A percentile compares a stretch with the other conserved stretches of the same genome.
Evolutionary conservation across 2,797 vertebrate species (phyloP).

Genomic region (Tangara arthus): DNA sequence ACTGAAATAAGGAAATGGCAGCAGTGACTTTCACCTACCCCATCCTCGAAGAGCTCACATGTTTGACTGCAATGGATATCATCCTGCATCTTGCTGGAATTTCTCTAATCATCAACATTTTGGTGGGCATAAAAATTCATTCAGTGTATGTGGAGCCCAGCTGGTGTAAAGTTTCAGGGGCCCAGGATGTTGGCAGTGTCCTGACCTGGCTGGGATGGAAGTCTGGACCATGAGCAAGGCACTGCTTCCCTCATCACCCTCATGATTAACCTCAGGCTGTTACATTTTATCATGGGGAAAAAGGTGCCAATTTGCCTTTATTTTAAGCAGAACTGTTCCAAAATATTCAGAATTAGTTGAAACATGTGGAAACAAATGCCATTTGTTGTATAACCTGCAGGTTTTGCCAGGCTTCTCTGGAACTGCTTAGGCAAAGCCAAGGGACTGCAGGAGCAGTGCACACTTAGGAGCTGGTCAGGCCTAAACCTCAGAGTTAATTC

Average conservation of each 20-base stretch:
- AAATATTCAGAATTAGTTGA: not conserved
- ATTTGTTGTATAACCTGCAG: not conserved
- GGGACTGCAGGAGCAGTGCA: not conserved
- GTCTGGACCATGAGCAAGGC: not conserved
- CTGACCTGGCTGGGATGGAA: not conserved
- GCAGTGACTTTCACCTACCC: not conserved
- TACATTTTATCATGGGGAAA: not conserved
- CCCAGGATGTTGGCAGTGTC: not conserved
- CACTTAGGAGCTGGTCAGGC: not conserved
- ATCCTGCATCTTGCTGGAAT: not conserved
- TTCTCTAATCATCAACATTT: not conserved
- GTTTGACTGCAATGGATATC: not conserved
- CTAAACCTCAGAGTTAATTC: not conserved
- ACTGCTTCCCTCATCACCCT: not conserved
- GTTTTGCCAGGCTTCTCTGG: not conserved
- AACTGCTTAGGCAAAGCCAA: not conserved
- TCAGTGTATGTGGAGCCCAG: not conserved
- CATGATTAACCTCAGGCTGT: not conserved
- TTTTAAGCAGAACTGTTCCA: not conserved
- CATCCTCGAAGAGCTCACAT: not conserved
- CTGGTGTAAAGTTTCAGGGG: not conserved
- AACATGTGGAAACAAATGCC: not conserved
- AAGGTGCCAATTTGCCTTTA: not conserved
- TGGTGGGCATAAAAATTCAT: not conserved
- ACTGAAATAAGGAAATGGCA: not conserved